Conservation (phyloP, 2,888 invertebrate species). For the Papilio demoleus region DNA sequence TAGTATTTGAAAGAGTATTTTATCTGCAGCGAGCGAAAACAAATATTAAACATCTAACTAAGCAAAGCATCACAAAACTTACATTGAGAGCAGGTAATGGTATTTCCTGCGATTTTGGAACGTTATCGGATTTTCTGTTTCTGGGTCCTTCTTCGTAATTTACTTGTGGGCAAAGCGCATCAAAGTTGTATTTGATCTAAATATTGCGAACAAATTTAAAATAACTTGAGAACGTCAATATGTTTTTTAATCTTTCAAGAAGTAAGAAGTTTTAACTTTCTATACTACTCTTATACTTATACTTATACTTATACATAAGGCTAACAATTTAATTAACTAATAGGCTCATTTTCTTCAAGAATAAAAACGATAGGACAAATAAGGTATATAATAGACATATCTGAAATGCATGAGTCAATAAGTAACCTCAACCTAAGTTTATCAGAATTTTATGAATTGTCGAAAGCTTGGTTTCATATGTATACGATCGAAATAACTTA, state of each 20-base stretch:
- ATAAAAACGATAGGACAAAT: too few species aligned
- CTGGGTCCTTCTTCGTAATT: conserved; percentile 84
- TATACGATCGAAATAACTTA: too few species aligned
- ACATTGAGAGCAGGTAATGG: conserved; percentile 91
- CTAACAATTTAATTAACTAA: too few species aligned
- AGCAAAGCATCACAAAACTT: conserved; percentile 66
- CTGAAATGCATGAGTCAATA: too few species aligned
- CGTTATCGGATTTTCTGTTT: conserved; percentile 80
- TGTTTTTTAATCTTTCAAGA: not conserved
- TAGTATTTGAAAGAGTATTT: conserved; percentile 87
- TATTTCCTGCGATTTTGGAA: conserved; percentile 82
- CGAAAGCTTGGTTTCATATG: too few species aligned
- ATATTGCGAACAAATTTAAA: conserved; percentile 49
- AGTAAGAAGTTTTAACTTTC: too few species aligned
- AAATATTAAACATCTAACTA: conserved; percentile 30
- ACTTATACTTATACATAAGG: too few species aligned
- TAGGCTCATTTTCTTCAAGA: too few species aligned
- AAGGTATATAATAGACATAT: too few species aligned
- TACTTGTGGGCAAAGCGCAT: conserved; percentile 86
- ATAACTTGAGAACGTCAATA: conserved; percentile 32
- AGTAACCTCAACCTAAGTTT: too few species aligned
- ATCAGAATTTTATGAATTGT: too few species aligned
- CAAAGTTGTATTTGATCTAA: conserved; percentile 91
- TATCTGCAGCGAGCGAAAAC: conserved; percentile 77
- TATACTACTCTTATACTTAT: too few species aligned